Evolutionary conservation across 2,888 invertebrate genomes (phyloP), one percentile per base, ranked within the genome.

Genomic region (Panopea generosa): DNA sequence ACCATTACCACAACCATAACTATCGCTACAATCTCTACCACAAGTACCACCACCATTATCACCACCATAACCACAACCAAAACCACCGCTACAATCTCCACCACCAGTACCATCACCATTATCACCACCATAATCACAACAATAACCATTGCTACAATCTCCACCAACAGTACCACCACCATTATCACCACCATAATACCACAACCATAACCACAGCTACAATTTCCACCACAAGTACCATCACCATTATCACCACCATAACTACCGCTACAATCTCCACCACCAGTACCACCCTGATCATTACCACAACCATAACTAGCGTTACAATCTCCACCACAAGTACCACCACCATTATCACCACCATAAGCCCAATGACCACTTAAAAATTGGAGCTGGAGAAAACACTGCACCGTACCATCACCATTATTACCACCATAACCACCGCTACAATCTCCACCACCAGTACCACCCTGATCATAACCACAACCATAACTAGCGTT

Each of bases 171-270:
- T 6, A 7, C 47, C 18, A 47, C 47, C 18, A 47, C 47, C 18
- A 7, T 16, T 6, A 47, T 16, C 18, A 47, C 47, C 18, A 6
- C 47, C 47, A 20, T 6, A 47, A 4, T 6, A 47, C 47, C 18
- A 47, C 47, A 47, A 47, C 47, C n/a, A 47, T 16, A 4, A 47
- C 47, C 18, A 47, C 47, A n/a, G n/a, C 18, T 6, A 47, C 47
- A 20, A 47, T 16, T 6, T 6, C 47, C 18, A 47, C 47, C 18
- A 47, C 47, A 4, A 7, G 3, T 6, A 47, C 47, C 18, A 47
- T 16, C n/a, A 47, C 47, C 47, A 33, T 33, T 11, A 33, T 11
- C 33, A 61, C 26, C 18, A 38, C 18, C 47, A 26, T 47, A 0
- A 27, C 26, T 27, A 2, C 40, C 49, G 9, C 27, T 6, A 22